These are phyloP conservation scores for Cyclina sinensis DNA, from an alignment of 1,140 invertebrate species.

Conservation along the genomic window DNA sequence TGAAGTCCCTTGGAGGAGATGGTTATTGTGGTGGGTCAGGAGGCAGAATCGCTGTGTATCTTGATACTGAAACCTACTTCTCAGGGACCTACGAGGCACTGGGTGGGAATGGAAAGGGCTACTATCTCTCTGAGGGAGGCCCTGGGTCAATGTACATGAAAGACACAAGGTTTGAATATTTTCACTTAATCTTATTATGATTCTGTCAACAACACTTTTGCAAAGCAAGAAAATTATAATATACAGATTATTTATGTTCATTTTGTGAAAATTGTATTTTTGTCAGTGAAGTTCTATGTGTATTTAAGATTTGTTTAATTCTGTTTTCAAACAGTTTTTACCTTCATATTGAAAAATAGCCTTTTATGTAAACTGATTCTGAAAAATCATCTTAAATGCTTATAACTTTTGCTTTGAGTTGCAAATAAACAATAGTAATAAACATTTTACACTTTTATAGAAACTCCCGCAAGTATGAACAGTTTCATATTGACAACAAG, in stretches of 20 bases:
- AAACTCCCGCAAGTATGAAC: constrained; percentile 67
- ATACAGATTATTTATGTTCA: no score
- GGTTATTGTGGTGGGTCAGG: constrained; percentile 77
- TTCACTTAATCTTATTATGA: no score
- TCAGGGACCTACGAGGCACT: constrained; percentile 69
- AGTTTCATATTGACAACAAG: constrained; percentile 73
- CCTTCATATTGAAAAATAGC: no score
- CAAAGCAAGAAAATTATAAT: no score
- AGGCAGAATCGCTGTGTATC: constrained; percentile 76
- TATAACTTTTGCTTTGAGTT: no score
- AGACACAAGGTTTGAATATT: constrained; percentile 72
- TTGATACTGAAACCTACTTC: constrained; percentile 73
- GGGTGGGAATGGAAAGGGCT: constrained; percentile 72
- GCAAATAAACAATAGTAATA: no score
- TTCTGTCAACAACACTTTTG: neutral
- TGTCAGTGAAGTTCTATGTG: no score
- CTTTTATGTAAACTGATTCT: no score
- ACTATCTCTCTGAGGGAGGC: constrained; percentile 74
- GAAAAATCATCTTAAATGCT: no score
- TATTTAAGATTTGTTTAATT: no score
- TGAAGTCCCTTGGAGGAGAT: constrained; percentile 72
- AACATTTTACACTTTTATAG: constrained; percentile 2
- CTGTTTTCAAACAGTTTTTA: no score
- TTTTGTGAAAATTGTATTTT: neutral
- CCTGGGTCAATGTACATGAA: constrained; percentile 79